Percentiles rank a stretch among this genome's conserved stretches.
These are phyloP conservation scores for Alosa sapidissima DNA, from an alignment of 2,797 vertebrate species.

Conservation along the genomic window DNA sequence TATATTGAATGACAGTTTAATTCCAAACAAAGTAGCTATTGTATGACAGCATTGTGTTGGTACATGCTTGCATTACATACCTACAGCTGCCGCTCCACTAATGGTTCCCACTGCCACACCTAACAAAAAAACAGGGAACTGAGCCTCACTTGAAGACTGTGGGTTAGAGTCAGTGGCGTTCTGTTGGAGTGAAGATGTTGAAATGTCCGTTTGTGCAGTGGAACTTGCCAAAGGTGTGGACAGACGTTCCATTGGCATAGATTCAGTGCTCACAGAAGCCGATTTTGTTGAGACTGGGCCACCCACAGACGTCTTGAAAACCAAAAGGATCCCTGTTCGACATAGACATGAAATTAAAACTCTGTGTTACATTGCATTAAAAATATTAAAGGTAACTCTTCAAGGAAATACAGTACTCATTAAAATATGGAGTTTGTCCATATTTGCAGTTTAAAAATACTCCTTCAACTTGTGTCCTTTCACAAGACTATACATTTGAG, in stretches of 20 bases:
- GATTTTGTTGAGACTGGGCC: neutral
- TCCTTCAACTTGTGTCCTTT: neutral
- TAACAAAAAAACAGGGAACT: conserved; percentile 41
- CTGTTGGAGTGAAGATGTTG: neutral
- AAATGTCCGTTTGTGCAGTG: neutral
- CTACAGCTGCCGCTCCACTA: conserved; percentile 60
- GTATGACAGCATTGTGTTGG: neutral
- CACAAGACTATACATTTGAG: neutral
- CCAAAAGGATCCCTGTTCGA: neutral
- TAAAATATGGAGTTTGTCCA: neutral
- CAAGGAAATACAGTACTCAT: neutral
- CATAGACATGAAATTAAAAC: neutral
- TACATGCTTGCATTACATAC: conserved; percentile 53
- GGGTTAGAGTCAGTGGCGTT: neutral
- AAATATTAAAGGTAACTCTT: neutral
- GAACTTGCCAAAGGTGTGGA: neutral
- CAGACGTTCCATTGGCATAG: neutral
- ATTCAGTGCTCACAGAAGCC: neutral
- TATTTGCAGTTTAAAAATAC: neutral
- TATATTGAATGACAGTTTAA: neutral
- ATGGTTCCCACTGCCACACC: conserved; percentile 65
- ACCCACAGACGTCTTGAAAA: neutral
- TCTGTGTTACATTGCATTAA: neutral
- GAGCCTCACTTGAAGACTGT: neutral
- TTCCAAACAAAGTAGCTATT: neutral